phyloP scores from a whole-genome alignment of 1,140 invertebrate genomes.

The Stegodyphus mimosarum region DNA sequence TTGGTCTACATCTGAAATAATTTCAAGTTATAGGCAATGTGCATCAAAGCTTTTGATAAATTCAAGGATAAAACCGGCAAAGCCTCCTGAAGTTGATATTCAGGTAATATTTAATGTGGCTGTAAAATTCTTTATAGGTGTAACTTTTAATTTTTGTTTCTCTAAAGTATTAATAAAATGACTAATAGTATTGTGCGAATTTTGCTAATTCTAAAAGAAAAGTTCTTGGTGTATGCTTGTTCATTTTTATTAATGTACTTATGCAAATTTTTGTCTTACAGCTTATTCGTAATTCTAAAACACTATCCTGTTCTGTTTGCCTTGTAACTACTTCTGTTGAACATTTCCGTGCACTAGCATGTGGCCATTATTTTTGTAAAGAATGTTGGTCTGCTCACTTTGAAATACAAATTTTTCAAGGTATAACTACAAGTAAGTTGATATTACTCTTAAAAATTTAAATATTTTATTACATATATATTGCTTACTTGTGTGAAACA shows the following conservation, averaged over 20 bases:
- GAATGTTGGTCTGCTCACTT: slow-evolving; percentile 96
- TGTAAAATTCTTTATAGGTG: too few relatives aligned
- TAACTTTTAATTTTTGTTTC: too few relatives aligned
- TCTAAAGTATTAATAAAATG: too few relatives aligned
- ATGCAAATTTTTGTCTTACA: slow-evolving; percentile 10
- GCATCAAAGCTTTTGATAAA: slow-evolving; percentile 74
- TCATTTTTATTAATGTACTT: not conserved
- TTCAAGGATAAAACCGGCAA: slow-evolving; percentile 82
- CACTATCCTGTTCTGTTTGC: slow-evolving; percentile 75
- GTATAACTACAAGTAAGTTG: slow-evolving; percentile 76
- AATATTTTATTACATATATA: too few relatives aligned
- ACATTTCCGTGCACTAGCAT: slow-evolving; percentile 83
- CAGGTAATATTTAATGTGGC: slow-evolving; percentile 59
- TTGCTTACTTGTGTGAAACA: too few relatives aligned
- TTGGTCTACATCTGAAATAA: slow-evolving; percentile 86
- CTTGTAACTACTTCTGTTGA: slow-evolving; percentile 70
- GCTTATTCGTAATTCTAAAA: slow-evolving; percentile 34
- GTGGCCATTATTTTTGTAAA: slow-evolving; percentile 92
- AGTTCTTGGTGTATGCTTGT: too few relatives aligned
- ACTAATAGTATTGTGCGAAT: too few relatives aligned
- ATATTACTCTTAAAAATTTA: not conserved
- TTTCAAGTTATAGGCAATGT: slow-evolving; percentile 81
- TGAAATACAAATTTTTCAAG: slow-evolving; percentile 93
- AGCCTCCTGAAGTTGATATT: slow-evolving; percentile 66
- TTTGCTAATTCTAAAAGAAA: too few relatives aligned